These are phyloP conservation scores for Maccullochella peelii DNA, from an alignment of 2,113 vertebrate species.

Conservation along the genomic window DNA sequence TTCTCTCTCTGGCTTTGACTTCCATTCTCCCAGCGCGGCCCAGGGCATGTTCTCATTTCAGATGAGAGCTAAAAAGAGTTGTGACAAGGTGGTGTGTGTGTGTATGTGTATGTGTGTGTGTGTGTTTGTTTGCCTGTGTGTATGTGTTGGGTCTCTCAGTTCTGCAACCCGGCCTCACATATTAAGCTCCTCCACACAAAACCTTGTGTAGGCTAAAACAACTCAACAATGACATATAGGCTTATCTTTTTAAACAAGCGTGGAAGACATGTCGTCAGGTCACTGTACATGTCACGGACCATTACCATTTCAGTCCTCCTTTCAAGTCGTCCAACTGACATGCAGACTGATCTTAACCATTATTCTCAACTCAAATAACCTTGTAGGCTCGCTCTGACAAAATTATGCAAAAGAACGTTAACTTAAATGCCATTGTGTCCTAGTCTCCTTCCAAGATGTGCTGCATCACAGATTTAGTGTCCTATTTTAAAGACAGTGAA, in stretches of 20 bases:
- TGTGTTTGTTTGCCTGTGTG: conserved; percentile 9
- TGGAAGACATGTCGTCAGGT: not conserved
- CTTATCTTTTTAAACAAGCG: not conserved
- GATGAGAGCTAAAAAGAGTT: conserved; percentile 71
- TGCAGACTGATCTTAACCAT: not conserved
- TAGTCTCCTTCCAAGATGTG: not conserved
- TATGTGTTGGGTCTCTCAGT: conserved; percentile 16
- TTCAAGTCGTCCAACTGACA: not conserved
- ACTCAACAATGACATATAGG: not conserved
- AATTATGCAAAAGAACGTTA: not conserved
- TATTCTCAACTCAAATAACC: conserved; percentile 14
- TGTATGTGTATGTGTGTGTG: conserved; percentile 32
- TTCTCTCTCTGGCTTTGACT: conserved; percentile 63
- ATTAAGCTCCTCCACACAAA: conserved; percentile 25
- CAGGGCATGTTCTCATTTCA: conserved; percentile 80
- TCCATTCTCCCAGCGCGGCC: conserved; percentile 69
- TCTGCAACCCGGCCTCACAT: conserved; percentile 4
- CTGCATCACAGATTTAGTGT: not conserved
- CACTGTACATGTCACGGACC: not conserved
- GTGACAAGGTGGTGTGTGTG: conserved; percentile 68
- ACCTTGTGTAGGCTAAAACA: conserved; percentile 7
- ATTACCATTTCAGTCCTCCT: not conserved
- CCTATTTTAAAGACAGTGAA: conserved; percentile 13
- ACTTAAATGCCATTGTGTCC: conserved; percentile 28
- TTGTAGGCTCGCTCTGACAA: not conserved